phyloP scores from a whole-genome alignment of 1,140 invertebrate species.

The Bombus superbus region DNA sequence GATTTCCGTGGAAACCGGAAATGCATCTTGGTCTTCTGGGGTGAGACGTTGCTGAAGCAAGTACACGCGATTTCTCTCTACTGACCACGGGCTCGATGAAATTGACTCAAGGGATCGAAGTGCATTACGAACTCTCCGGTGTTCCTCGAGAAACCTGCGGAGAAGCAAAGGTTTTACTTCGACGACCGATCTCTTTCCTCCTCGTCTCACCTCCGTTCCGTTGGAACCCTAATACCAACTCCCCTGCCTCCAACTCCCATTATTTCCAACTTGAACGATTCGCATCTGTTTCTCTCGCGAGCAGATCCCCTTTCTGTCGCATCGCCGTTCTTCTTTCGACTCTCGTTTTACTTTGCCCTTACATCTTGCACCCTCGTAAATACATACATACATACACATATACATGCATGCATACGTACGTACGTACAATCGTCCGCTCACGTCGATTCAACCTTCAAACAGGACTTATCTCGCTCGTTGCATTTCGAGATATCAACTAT shows the following conservation, averaged over 20 bases:
- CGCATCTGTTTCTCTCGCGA: not conserved
- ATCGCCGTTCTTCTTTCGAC: too few relatives aligned
- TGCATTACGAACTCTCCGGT: slow-evolving; percentile 69
- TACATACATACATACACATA: too few relatives aligned
- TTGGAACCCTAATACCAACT: slow-evolving; percentile 19
- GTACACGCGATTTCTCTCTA: slow-evolving; percentile 69
- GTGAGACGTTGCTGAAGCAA: slow-evolving; percentile 59
- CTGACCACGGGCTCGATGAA: slow-evolving; percentile 62
- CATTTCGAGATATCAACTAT: too few relatives aligned
- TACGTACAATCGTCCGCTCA: too few relatives aligned
- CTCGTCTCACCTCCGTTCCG: too few relatives aligned
- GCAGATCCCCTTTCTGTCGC: too few relatives aligned
- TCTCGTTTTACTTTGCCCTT: too few relatives aligned
- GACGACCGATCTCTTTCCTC: slow-evolving; percentile 16
- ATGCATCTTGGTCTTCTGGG: slow-evolving; percentile 65
- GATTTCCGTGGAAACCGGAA: slow-evolving; percentile 68
- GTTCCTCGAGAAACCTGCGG: slow-evolving; percentile 64
- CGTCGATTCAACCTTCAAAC: too few relatives aligned
- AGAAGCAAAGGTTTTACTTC: slow-evolving; percentile 58
- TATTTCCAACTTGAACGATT: slow-evolving; percentile 5
- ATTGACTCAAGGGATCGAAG: slow-evolving; percentile 69
- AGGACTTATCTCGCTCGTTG: too few relatives aligned
- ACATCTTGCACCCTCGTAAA: too few relatives aligned
- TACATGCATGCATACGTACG: too few relatives aligned
- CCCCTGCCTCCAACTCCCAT: not conserved